Evolutionary conservation across 2,797 vertebrate genomes (phyloP), one percentile per base, ranked within the genome.

Genomic region (Euphonia xanthogaster): DNA sequence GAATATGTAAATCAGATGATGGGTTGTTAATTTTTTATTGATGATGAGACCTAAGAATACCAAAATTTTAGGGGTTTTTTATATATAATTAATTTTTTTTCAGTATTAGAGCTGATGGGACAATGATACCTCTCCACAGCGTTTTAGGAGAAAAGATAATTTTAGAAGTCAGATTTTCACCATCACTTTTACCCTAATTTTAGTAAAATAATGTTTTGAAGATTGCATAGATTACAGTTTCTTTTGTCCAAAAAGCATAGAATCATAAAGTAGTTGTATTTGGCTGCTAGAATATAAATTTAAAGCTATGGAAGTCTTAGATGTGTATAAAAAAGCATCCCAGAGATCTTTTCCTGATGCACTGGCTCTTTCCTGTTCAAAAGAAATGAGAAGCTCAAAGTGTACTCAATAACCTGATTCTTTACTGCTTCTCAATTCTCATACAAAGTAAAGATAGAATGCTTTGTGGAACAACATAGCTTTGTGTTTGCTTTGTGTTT

Each of bases 11-110:
- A 20, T 63, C 27, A 39, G 39, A 62, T 31, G 68, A 63, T 53
- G 8, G 7, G 2, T 40, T 63, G 2, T 22, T 75, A 6, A 21
- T 31, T 33, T 67, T 82, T 65, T 27, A 48, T 54, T 44, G 23
- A 16, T 39, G 16, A 60, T 76, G 11, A 83, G 72, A 73, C 1
- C 8, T 48, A 70, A 50, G 5, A 15, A 27, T 23, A 72, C 55
- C 5, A 31, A 66, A 51, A 16, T 39, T 57, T 42, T 33, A 5
- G 2, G 0, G 0, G 0, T 2, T 30, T 40, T 68, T 42, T 17
- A 17, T 14, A 19, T 42, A 42, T 39, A 55, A 33, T 62, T 62
- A 42, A 4, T 4, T 51, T 2, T 47, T 37, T 55, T 62, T 42
- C 25, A 53, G 0, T 40, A 63, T 68, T 72, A 76, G 5, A 53